Conservation (phyloP, 2,797 vertebrate species). For the Anguilla obscura region DNA sequence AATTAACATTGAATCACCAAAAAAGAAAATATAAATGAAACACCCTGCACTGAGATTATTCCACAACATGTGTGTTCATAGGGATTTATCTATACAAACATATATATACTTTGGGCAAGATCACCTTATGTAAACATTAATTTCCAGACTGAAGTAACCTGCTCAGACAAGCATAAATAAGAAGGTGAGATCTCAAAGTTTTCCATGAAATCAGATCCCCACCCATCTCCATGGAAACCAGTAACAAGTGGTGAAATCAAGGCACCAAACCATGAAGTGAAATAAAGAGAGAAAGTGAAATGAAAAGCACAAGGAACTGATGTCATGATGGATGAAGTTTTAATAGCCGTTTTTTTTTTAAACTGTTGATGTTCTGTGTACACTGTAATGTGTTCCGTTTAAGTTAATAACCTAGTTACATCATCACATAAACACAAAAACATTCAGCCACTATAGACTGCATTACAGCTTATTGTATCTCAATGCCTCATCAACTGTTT, state of each 20-base stretch:
- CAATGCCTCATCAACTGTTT: neutral
- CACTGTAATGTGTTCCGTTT: neutral
- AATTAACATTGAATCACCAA: neutral
- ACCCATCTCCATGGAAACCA: neutral
- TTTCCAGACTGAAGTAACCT: neutral
- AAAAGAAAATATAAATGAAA: neutral
- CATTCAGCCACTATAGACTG: constrained; percentile 13
- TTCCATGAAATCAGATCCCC: neutral
- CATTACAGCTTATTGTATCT: neutral
- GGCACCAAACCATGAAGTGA: constrained; percentile 4
- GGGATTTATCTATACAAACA: neutral
- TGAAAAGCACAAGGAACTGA: constrained; percentile 11
- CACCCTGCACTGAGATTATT: neutral
- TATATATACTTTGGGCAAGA: neutral
- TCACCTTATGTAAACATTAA: neutral
- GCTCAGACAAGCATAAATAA: constrained; percentile 12
- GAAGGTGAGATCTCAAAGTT: neutral
- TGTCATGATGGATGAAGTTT: constrained; percentile 36
- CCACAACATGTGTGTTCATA: neutral
- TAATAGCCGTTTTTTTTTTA: constrained; percentile 7
- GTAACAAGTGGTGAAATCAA: neutral
- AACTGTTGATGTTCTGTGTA: neutral
- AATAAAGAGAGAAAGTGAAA: neutral
- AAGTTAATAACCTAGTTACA: neutral
- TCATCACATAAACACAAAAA: neutral